These are phyloP conservation scores for Galeopterus variegatus DNA, from an alignment of 2,113 vertebrate species.

Conservation along the genomic window DNA sequence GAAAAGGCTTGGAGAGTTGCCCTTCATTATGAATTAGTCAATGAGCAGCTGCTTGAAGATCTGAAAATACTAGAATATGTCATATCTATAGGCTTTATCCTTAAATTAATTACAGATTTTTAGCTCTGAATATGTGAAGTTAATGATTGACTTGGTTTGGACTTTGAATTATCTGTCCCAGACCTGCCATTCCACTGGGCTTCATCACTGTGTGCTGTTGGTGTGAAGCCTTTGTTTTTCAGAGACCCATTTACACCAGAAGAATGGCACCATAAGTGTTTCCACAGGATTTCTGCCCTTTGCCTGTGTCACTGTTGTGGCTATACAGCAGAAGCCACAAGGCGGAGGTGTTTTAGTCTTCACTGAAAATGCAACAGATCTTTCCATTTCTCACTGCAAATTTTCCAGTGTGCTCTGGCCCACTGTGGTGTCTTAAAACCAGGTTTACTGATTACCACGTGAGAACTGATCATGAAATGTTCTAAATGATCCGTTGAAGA, in stretches of 20 bases:
- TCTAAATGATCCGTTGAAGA: not conserved
- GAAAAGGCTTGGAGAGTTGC: slow-evolving; percentile 7
- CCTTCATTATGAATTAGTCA: slow-evolving; percentile 49
- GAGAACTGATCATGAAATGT: not conserved
- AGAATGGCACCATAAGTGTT: slow-evolving; percentile 82
- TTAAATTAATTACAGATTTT: slow-evolving; percentile 8
- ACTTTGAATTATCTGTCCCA: not conserved
- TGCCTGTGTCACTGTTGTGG: slow-evolving; percentile 83
- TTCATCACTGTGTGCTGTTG: not conserved
- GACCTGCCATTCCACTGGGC: not conserved
- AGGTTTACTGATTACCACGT: not conserved
- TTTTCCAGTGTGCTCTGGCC: slow-evolving; percentile 86
- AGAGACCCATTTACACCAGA: slow-evolving; percentile 59
- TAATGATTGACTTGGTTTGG: not conserved
- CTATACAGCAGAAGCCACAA: slow-evolving; percentile 79
- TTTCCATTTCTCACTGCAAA: slow-evolving; percentile 84
- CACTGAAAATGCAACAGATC: slow-evolving; percentile 74
- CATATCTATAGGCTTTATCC: not conserved
- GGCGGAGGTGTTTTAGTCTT: slow-evolving; percentile 78
- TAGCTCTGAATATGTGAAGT: not conserved
- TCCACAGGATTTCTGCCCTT: slow-evolving; percentile 88
- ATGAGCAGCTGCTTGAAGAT: not conserved
- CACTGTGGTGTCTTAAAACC: not conserved
- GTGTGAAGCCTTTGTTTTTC: slow-evolving; percentile 47
- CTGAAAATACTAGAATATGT: slow-evolving; percentile 10